Evolutionary conservation across 1,140 invertebrate species (phyloP).

Genomic region (Aphidius ervi): DNA sequence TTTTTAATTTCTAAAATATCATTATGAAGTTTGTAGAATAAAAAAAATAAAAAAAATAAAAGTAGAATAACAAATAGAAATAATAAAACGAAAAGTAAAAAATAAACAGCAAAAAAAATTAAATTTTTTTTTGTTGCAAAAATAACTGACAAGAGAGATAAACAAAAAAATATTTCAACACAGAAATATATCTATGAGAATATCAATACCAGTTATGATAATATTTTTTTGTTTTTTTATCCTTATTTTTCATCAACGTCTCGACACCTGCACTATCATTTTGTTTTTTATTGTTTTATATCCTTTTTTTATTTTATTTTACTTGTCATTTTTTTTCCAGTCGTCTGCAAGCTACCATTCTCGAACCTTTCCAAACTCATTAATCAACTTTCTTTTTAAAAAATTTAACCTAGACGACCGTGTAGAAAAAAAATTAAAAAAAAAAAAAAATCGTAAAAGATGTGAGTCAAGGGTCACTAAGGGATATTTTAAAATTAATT

Average conservation of each 20-base stretch:
- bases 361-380: conserved; percentile 26
- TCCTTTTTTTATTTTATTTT: not conserved
- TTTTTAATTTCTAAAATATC: too few relatives aligned
- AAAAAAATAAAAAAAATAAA: too few relatives aligned
- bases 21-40: too few relatives aligned
- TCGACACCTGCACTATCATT: not conserved
- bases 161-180: too few relatives aligned
- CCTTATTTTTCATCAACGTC: not conserved
- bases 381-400: conserved; percentile 24
- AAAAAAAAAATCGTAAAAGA: not conserved
- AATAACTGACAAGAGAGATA: too few relatives aligned
- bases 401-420: not conserved
- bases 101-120: too few relatives aligned
- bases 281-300: too few relatives aligned
- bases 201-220: conserved; percentile 30
- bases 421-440: not conserved
- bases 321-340: conserved; percentile 5
- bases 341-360: conserved; percentile 13
- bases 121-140: too few relatives aligned
- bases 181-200: conserved; percentile 24
- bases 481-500: too few relatives aligned
- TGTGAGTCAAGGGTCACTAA: not conserved
- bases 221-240: conserved; percentile 3
- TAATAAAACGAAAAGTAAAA: too few relatives aligned
- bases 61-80: too few relatives aligned